Evolutionary conservation across 2,888 invertebrate genomes (phyloP).

Genomic region (Athalia circularis): DNA sequence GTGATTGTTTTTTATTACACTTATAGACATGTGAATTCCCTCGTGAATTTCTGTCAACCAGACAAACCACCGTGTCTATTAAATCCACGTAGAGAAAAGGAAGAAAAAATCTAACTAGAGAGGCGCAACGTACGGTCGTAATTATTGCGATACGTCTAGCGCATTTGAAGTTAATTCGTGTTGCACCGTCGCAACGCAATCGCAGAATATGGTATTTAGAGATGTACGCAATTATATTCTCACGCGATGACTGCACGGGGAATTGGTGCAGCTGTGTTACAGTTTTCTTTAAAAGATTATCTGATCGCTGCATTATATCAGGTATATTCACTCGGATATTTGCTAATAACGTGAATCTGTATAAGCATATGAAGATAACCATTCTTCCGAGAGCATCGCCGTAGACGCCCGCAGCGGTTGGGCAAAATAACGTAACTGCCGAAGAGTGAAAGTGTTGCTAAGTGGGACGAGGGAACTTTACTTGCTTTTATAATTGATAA

Average conservation of each 20-base stretch:
- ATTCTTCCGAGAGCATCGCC: no score
- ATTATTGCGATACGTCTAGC: slow-evolving; percentile 17
- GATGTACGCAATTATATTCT: slow-evolving; percentile 3
- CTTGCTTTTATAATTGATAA: slow-evolving; percentile 65
- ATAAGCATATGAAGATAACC: no score
- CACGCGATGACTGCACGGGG: background rate
- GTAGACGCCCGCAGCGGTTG: background rate
- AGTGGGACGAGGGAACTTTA: slow-evolving; percentile 64
- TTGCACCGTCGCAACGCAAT: background rate
- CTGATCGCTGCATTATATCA: no score
- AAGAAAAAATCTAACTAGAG: background rate
- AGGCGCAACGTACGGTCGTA: background rate
- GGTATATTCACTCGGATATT: no score
- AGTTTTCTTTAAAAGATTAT: no score
- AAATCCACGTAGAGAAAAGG: background rate
- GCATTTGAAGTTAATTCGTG: slow-evolving; percentile 15
- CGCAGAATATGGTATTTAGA: no score
- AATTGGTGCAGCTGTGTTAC: background rate
- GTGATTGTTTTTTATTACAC: no score
- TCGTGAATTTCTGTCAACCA: no score
- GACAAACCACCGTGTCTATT: background rate
- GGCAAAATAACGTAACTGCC: slow-evolving; percentile 69
- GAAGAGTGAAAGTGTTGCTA: slow-evolving; percentile 72
- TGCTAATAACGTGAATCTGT: no score
- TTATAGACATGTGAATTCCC: no score